phyloP scores from a whole-genome alignment of 2,888 invertebrate genomes.

The Lycaena phlaeas region DNA sequence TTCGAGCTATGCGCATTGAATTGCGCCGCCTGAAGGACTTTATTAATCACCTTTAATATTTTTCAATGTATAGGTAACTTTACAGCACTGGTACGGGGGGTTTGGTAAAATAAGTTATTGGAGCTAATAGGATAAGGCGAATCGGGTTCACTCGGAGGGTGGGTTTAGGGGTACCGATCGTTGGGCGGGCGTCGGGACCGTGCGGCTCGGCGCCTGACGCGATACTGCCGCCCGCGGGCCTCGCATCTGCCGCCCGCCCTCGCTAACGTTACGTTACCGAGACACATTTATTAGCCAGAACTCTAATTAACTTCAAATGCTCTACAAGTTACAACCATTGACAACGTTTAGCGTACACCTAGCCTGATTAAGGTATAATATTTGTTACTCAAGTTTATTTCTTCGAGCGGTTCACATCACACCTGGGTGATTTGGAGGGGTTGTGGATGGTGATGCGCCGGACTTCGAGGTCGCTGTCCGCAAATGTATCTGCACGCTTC shows the following conservation, averaged over 20 bases:
- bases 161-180: constrained; percentile 26
- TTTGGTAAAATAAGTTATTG: not conserved
- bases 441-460: constrained; percentile 40
- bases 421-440: constrained; percentile 66
- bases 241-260: constrained; percentile 35
- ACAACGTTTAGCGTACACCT: constrained; percentile 15
- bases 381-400: too few relatives aligned
- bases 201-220: constrained; percentile 62
- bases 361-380: not conserved
- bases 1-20: constrained; percentile 62
- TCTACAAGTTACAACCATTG: constrained; percentile 39
- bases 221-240: constrained; percentile 54
- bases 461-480: constrained; percentile 28
- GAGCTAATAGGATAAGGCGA: not conserved
- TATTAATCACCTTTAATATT: constrained; percentile 34
- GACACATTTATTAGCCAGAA: constrained; percentile 65
- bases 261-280: constrained; percentile 63
- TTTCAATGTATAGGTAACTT: constrained; percentile 10
- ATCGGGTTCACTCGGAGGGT: constrained; percentile 27
- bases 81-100: not conserved
- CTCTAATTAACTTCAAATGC: constrained; percentile 50
- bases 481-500: constrained; percentile 30
- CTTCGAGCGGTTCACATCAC: constrained; percentile 28
- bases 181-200: constrained; percentile 39
- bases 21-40: constrained; percentile 48